These are phyloP conservation scores for Drosophila birchii DNA, from an alignment of 2,888 invertebrate species.

Conservation along the genomic window DNA sequence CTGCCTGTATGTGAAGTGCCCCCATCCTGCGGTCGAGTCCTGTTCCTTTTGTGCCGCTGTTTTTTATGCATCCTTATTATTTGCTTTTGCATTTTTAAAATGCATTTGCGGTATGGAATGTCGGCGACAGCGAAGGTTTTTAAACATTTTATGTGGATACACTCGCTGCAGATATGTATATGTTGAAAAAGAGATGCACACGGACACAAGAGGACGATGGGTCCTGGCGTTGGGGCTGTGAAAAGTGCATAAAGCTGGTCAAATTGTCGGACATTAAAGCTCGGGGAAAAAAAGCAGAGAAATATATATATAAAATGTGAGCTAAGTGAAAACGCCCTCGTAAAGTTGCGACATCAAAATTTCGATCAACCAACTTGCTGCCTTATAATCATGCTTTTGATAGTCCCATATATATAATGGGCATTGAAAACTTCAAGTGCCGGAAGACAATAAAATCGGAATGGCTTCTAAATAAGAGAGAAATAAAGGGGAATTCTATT, in stretches of 20 bases:
- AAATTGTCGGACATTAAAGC: conserved; percentile 42
- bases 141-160: conserved; percentile 42
- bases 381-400: conserved; percentile 33
- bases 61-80: conserved; percentile 40
- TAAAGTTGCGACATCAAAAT: conserved; percentile 34
- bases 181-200: conserved; percentile 7
- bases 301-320: conserved; percentile 28
- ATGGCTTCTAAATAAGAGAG: not conserved
- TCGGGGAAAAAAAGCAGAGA: not conserved
- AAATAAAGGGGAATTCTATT: not conserved
- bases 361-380: conserved; percentile 17
- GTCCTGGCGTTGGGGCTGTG: conserved; percentile 2
- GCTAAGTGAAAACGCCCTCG: conserved; percentile 44
- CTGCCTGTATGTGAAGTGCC: conserved; percentile 45
- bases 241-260: conserved; percentile 45
- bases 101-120: conserved; percentile 51
- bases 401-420: conserved; percentile 7
- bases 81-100: conserved; percentile 48
- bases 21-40: conserved; percentile 43
- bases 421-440: conserved; percentile 12
- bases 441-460: conserved; percentile 6
- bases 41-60: conserved; percentile 26
- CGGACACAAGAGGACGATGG: not conserved
- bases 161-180: conserved; percentile 32
- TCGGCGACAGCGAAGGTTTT: conserved; percentile 47